Percentiles rank a stretch among this genome's conserved stretches.
Evolutionary conservation across 2,113 vertebrate species (phyloP).

Genomic region (Ellobius talpinus): DNA sequence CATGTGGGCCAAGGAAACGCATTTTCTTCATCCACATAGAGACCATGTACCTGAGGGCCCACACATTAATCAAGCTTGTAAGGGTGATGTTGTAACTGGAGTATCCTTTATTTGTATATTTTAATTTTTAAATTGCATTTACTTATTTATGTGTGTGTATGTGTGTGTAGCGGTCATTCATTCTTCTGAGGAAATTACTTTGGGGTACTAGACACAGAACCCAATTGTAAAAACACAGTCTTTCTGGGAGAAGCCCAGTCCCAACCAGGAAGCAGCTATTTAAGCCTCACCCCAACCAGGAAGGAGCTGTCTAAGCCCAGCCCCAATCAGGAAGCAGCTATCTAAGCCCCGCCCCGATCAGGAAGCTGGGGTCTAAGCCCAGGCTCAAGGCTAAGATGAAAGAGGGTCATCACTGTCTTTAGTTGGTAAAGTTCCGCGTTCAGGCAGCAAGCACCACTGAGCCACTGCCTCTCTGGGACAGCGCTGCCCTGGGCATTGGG

Average conservation of each 20-base stretch:
- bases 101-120: neutral
- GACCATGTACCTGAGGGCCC: neutral
- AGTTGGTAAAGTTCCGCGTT: neutral
- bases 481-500: neutral
- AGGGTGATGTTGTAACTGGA: neutral
- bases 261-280: neutral
- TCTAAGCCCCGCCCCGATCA: neutral
- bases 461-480: neutral
- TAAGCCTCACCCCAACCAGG: neutral
- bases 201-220: neutral
- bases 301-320: neutral
- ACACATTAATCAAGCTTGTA: neutral
- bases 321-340: neutral
- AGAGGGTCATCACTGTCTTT: neutral
- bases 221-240: neutral
- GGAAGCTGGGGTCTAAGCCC: neutral
- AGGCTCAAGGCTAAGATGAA: neutral
- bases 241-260: neutral
- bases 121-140: neutral
- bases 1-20: neutral
- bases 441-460: neutral
- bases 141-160: neutral
- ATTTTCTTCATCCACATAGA: neutral
- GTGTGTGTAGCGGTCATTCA: neutral
- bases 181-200: neutral